Evolutionary conservation across 2,888 invertebrate genomes (phyloP), one percentile per base, ranked within the genome.

Genomic region (Tenthredo notha): DNA sequence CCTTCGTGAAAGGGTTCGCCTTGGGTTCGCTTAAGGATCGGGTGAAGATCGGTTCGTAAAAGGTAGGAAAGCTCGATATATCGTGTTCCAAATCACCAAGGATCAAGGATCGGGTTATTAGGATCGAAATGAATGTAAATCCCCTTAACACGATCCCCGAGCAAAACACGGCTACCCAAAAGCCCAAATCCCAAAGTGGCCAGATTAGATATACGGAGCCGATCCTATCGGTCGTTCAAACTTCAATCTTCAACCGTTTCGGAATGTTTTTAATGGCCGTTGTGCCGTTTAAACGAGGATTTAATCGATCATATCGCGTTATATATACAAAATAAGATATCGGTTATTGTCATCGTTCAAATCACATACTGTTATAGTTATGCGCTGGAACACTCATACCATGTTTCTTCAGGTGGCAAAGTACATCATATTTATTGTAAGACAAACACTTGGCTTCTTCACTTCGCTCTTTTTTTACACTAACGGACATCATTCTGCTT

Each of bases 51-150:
- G 58, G 25, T 80, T 80, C 80, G 40, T 40, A 61, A 80, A 43
- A 61, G 61, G 80, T 80, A 80, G 58, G 58, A 58, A 80, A 61
- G 80, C 40, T 80, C 80, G 61, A 80, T 61, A 61, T 83, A 92
- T 92, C 92, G 91, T 92, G 91, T 92, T 92, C 92, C 92, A 92
- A 92, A 93, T 93, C 93, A 90, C 90, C 87, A 84, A 89, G 90
- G 91, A 92, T 92, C 91, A 90, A 91, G 92, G 92, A 91, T 92
- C 92, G 91, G 92, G 93, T 93, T 93, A 93, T 93, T 93, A 92
- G 92, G 92, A 93, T 93, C 92, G 91, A 93, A 93, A 93, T 92
- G 92, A 93, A 93, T 93, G 93, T 93, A 93, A 93, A 93, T 93
- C 93, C 92, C 92, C 92, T 93, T 93, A 93, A 93, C 93, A 93